Evolutionary conservation across 2,888 invertebrate species (phyloP), one percentile per base, ranked within the genome.

Genomic region (Tetragonula carbonaria): DNA sequence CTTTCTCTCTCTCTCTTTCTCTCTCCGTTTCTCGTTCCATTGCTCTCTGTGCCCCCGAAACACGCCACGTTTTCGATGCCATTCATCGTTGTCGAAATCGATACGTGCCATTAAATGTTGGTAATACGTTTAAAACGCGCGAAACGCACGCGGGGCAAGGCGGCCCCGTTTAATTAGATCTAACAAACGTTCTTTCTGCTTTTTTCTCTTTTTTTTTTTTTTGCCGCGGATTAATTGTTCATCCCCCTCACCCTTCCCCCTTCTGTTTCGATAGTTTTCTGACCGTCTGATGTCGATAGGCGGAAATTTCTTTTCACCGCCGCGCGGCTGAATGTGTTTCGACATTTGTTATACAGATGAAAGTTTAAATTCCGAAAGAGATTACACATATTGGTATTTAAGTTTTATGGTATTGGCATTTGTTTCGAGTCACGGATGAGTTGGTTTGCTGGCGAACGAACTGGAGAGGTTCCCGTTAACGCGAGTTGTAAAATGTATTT

Each of bases 21-120:
- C 23, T 18, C 79, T 74, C 65, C 85, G 59, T 83, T 6, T 45
- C 63, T 82, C 78, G 28, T 16, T 28, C 28, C 18, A 16, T 11
- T 8, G 28, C 28, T 11, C 18, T 28, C 63, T 28, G 18, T 63
- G n/a, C 57, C 78, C 21, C 70, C 55, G 75, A 50, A 70, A 74
- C 23, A 45, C 75, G 78, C 84, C 85, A 78, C 76, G 78, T 80
- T 72, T 76, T 63, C 87, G 86, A 82, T 88, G 86, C 87, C 90
- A 91, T 90, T 91, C 91, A 91, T 91, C 89, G 88, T 73, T 86
- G 74, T 74, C 85, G 89, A 85, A 90, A 86, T 91, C 90, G 91
- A 91, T 91, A 91, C 89, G 86, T 86, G 82, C 84, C 87, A 87
- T 90, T 90, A 88, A 90, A 90, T 77, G 85, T 79, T 80, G 82